phyloP scores from a whole-genome alignment of 1,140 invertebrate genomes.

The Ptiloglossa arizonensis region DNA sequence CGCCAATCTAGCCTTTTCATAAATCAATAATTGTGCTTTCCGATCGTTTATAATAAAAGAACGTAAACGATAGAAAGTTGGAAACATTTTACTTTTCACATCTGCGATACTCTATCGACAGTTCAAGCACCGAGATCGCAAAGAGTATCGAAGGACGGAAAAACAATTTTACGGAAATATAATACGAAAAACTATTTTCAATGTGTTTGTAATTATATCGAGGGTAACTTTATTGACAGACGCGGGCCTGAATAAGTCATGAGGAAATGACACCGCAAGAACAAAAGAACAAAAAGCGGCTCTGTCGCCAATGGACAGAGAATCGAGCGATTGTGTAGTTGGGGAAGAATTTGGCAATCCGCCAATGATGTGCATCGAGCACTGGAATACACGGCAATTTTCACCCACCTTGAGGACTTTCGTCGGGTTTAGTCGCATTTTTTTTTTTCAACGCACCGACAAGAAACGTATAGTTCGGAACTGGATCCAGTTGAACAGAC shows the following conservation, averaged over 20 bases:
- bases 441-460: neutral
- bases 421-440: neutral
- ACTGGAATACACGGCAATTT: constrained; percentile 7
- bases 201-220: neutral
- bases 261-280: neutral
- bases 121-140: too few species aligned
- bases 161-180: neutral
- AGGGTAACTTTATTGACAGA: neutral
- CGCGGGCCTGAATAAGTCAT: neutral
- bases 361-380: constrained; percentile 19
- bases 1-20: too few species aligned
- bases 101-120: too few species aligned
- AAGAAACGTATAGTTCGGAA: neutral
- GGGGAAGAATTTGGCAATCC: constrained; percentile 2
- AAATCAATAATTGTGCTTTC: too few species aligned
- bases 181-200: too few species aligned
- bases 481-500: neutral
- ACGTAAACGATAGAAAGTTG: too few species aligned
- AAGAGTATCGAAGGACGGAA: too few species aligned
- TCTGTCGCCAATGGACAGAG: neutral
- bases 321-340: neutral
- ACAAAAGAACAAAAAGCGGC: neutral
- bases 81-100: too few species aligned
- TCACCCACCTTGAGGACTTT: constrained; percentile 22
- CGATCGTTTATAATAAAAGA: too few species aligned